phyloP scores from a whole-genome alignment of 2,113 vertebrate species.

The Ailuropoda melanoleuca region DNA sequence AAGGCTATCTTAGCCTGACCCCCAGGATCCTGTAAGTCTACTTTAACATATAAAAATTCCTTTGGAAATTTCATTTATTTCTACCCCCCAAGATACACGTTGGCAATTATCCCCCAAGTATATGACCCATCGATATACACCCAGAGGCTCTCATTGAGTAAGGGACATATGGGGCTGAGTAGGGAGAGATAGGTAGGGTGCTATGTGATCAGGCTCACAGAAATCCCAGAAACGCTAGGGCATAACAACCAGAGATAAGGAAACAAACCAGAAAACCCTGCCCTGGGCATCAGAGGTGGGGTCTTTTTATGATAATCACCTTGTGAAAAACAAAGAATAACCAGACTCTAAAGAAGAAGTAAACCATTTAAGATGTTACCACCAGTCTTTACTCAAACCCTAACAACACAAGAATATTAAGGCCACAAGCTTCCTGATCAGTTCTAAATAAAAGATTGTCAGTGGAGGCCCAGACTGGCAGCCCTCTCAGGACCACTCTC shows the following conservation, averaged over 20 bases:
- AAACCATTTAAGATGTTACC: neutral
- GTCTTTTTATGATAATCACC: neutral
- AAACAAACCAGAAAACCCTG: neutral
- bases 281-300: neutral
- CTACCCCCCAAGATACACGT: neutral
- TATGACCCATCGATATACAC: neutral
- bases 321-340: neutral
- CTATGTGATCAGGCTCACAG: neutral
- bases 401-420: neutral
- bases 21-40: neutral
- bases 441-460: neutral
- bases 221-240: neutral
- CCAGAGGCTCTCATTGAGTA: neutral
- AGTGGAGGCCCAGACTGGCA: neutral
- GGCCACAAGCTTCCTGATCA: neutral
- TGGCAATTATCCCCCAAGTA: neutral
- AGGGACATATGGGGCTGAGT: neutral
- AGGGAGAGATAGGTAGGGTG: neutral
- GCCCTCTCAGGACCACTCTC: neutral
- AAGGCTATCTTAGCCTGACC: neutral
- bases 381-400: neutral
- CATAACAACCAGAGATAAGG: neutral
- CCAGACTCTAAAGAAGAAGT: neutral
- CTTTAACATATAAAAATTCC: neutral
- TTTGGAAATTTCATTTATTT: neutral